Conservation (phyloP, 2,888 invertebrate genomes). For the Stenurella melanura region DNA sequence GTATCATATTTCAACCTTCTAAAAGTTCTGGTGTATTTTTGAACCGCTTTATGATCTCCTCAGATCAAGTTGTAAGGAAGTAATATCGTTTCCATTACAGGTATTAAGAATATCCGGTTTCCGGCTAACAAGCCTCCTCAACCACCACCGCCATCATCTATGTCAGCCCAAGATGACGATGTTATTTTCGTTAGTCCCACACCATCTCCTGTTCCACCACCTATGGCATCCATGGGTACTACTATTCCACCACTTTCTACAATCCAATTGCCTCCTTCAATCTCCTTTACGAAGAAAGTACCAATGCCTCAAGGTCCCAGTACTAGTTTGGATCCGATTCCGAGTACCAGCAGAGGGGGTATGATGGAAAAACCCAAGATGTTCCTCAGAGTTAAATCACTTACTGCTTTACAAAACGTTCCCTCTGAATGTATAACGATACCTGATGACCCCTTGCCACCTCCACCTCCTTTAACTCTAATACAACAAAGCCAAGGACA, state of each 20-base stretch:
- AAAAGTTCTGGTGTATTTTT: too few relatives aligned
- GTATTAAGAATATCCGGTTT: constrained; percentile 71
- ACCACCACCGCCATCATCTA: constrained; percentile 71
- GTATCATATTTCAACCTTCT: too few relatives aligned
- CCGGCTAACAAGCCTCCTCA: constrained; percentile 69
- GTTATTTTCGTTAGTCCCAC: constrained; percentile 74
- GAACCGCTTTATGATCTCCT: too few relatives aligned
- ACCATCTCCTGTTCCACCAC: constrained; percentile 46
- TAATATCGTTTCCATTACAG: constrained; percentile 41
- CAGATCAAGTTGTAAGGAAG: too few relatives aligned
- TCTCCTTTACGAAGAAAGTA: constrained; percentile 19
- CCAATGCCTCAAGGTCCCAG: neutral
- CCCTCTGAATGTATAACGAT: constrained; percentile 68
- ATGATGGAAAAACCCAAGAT: constrained; percentile 34
- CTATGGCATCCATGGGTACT: constrained; percentile 43
- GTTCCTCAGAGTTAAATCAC: constrained; percentile 66
- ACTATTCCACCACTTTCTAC: constrained; percentile 35
- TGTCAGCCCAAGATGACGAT: constrained; percentile 67
- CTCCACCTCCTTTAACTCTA: constrained; percentile 20
- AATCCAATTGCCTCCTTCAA: constrained; percentile 38
- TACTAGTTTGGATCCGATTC: neutral
- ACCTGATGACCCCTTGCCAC: constrained; percentile 64
- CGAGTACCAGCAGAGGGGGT: constrained; percentile 4
- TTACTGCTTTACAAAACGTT: constrained; percentile 64
- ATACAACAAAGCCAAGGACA: neutral